Base-by-base conservation (phyloP, 2,888 invertebrate species). In the Limenitis arthemis region DNA sequence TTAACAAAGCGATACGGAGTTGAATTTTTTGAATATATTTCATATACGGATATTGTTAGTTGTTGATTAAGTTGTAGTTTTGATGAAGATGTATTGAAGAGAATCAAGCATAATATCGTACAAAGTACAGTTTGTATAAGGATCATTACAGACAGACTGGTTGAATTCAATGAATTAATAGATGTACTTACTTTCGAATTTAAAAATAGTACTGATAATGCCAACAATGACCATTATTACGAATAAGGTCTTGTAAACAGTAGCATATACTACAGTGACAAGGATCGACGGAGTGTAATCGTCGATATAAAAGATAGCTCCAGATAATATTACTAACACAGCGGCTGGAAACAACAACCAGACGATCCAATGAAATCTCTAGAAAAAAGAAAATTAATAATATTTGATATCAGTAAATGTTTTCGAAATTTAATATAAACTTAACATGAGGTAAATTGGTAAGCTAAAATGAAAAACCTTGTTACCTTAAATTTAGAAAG, bases 291-390 rank as follows among this genome's bases (percentile, higher is more conserved):
- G 64, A 0, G 58, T 48, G 0, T 33, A 53, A 0, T 66, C 71
- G 54, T 79, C 77, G 0, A 47, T 32, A 66, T 83, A 86, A 70
- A 84, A 85, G 52, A 77, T 28, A 0, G 75, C 79, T 0, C 85
- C 85, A 0, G 81, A 73, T 4, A 86, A 68, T 32, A 86, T 75
- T 37, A 79, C 64, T 0, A 55, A 66, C 9, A 84, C 64, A 0
- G 65, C 79, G 9, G 70, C 41, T 0, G 84, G 84, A 51, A 83
- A 66, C 7, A 61, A 0, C 29, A 69, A 36, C 83, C 82, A 84
- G 8, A 68, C 52, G 1, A 64, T 34, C 70, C 71, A 75, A 9
- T 73, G 72, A 60, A 69, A 63, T 12, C 65, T 73, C 85, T 84
- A 69, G 0, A 65, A 64, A 1, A 54, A 38, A 36, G 40, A 12